Percentiles rank a stretch among this genome's conserved stretches.
These are phyloP conservation scores for Paedocypris micromegethes DNA, from an alignment of 2,797 vertebrate species.

Conservation along the genomic window DNA sequence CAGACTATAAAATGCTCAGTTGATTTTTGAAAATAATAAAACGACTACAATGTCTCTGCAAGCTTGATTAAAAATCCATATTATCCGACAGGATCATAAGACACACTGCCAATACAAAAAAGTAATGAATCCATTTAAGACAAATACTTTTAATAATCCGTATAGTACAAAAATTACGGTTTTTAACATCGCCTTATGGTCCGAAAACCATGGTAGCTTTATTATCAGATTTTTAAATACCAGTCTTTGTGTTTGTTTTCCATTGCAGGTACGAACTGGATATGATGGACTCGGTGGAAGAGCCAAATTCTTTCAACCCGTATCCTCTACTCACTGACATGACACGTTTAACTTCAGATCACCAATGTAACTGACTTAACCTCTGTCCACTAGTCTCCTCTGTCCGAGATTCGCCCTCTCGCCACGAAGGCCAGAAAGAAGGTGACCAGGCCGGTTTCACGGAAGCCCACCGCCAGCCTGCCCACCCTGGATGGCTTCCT, in stretches of 20 bases:
- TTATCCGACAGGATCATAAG: too few relatives aligned
- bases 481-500: constrained; percentile 79
- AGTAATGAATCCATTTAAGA: too few relatives aligned
- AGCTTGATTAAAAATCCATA: too few relatives aligned
- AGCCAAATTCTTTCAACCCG: constrained; percentile 89
- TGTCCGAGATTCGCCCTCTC: constrained; percentile 74
- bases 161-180: too few relatives aligned
- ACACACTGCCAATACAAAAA: too few relatives aligned
- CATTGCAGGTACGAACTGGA: constrained; percentile 77
- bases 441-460: constrained; percentile 59
- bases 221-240: neutral
- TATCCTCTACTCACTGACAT: constrained; percentile 70
- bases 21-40: too few relatives aligned
- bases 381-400: constrained; percentile 70
- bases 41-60: too few relatives aligned
- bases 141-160: too few relatives aligned
- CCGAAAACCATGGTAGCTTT: too few relatives aligned
- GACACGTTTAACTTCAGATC: too few relatives aligned
- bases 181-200: too few relatives aligned
- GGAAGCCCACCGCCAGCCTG: constrained; percentile 57
- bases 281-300: constrained; percentile 92
- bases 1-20: too few relatives aligned
- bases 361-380: constrained; percentile 41
- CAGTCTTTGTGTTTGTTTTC: constrained; percentile 34
- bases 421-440: constrained; percentile 76